Evolutionary conservation across 2,113 vertebrate species (phyloP).

Genomic region (Channa argus): DNA sequence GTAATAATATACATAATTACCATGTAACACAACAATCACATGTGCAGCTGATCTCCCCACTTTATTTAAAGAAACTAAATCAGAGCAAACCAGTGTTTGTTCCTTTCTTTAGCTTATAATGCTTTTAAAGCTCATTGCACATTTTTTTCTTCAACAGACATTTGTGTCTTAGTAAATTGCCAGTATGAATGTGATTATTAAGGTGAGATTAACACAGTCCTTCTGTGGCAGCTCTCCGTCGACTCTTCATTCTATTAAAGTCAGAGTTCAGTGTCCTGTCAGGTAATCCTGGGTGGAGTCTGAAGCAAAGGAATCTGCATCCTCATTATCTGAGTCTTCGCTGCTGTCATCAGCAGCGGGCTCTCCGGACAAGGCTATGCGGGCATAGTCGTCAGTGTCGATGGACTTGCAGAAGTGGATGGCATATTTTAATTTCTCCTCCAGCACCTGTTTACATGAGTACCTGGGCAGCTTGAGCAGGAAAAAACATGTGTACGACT

Average conservation of each 20-base stretch:
- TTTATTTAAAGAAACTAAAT: conserved; percentile 68
- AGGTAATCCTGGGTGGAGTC: conserved; percentile 98
- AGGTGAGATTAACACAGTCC: conserved; percentile 50
- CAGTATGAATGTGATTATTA: conserved; percentile 57
- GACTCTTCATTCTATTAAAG: neutral
- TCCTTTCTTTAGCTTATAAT: conserved; percentile 77
- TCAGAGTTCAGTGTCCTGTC: conserved; percentile 89
- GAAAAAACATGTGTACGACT: conserved; percentile 99
- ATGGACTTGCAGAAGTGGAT: conserved; percentile 99
- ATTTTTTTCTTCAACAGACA: conserved; percentile 55
- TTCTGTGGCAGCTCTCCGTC: conserved; percentile 37
- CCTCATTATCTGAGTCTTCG: conserved; percentile 96
- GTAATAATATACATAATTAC: conserved; percentile 82
- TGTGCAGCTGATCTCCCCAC: conserved; percentile 80
- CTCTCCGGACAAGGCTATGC: conserved; percentile 95
- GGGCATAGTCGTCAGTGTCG: conserved; percentile 98
- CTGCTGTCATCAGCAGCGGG: conserved; percentile 95
- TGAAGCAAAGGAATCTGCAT: conserved; percentile 97
- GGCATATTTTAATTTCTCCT: conserved; percentile 98
- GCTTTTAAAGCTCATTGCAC: conserved; percentile 83
- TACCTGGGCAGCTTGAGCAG: conserved; percentile 97
- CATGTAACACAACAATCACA: conserved; percentile 87
- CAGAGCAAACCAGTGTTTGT: conserved; percentile 48
- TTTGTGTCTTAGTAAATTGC: conserved; percentile 67
- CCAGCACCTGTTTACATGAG: conserved; percentile 96